Percentiles rank a stretch among this genome's conserved stretches.
phyloP scores from a whole-genome alignment of 2,888 invertebrate species.

The Geophilus truncorum region DNA sequence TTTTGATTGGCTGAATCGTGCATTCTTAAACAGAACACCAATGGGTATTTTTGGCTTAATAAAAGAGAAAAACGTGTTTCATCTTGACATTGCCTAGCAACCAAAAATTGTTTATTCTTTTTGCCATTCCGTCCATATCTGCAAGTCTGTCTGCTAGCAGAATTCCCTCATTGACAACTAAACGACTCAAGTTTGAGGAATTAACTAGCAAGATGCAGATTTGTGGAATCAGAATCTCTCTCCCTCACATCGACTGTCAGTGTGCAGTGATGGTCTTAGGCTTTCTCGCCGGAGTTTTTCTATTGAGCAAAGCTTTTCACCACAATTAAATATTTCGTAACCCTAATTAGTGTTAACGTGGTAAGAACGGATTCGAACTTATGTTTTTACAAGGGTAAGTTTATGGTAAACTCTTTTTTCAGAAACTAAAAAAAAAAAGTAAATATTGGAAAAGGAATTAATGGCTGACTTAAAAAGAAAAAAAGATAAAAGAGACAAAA shows the following conservation, averaged over 20 bases:
- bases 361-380: not conserved
- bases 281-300: not conserved
- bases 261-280: constrained; percentile 27
- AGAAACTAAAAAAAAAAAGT: not conserved
- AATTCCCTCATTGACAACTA: not conserved
- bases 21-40: not conserved
- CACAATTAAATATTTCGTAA: not conserved
- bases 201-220: constrained; percentile 5
- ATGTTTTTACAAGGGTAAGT: not conserved
- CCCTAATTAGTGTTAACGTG: not conserved
- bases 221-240: not conserved
- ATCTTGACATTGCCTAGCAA: not conserved
- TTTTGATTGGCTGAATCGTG: not conserved
- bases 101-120: not conserved
- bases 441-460: not conserved
- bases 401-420: not conserved
- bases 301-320: not conserved
- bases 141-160: not conserved
- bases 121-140: not conserved
- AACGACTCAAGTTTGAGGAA: not conserved
- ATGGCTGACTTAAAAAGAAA: not conserved
- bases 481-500: not conserved
- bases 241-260: constrained; percentile 19
- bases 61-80: not conserved
- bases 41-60: too few relatives aligned